Evolutionary conservation across 1,140 invertebrate genomes (phyloP), one percentile per base, ranked within the genome.

Genomic region (Psix sp.): DNA sequence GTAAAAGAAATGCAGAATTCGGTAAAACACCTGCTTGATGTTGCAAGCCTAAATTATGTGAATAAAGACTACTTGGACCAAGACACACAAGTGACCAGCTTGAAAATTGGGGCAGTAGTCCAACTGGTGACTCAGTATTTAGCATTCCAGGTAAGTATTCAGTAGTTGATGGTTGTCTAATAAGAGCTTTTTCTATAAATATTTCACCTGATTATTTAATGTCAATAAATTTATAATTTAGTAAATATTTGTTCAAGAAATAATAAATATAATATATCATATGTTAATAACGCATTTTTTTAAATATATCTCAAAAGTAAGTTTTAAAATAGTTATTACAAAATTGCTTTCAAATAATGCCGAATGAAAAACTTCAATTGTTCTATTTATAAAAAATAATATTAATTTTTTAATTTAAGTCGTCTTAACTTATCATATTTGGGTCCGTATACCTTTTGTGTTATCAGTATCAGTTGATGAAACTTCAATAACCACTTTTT

Each of bases 1-100:
- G 97, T 42, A 99, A 85, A 10, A 99, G 88, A 84, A 94, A 98
- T 79, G 97, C 96, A 14, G 95, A 95, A 29, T 94, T 94, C 35
- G 91, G 90, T 16, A 98, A 86, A 84, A 99, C 95, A 1, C 96
- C 97, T 18, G 95, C 92, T 79, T 94, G 92, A 76, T 93, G 92
- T 62, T 92, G 90, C 51, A 94, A 81, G 62, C 95, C 97, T 65
- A 93, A 90, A 84, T 93, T 95, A 80, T 98, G 96, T 14, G 94
- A 96, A 83, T 99, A 99, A 7, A 96, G 87, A 65, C 94, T 96
- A 18, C 95, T 95, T 0, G 94, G 91, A 5, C 97, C 98, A 0
- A 98, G 87, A 82, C 95, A 97, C 31, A 96, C 90, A 13, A 99
- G 86, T 1, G 94, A 94, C 96, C 97, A 99, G 67, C 95, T 98